Evolutionary conservation across 2,888 invertebrate species (phyloP).

Genomic region (Aspidiotus rigidus): DNA sequence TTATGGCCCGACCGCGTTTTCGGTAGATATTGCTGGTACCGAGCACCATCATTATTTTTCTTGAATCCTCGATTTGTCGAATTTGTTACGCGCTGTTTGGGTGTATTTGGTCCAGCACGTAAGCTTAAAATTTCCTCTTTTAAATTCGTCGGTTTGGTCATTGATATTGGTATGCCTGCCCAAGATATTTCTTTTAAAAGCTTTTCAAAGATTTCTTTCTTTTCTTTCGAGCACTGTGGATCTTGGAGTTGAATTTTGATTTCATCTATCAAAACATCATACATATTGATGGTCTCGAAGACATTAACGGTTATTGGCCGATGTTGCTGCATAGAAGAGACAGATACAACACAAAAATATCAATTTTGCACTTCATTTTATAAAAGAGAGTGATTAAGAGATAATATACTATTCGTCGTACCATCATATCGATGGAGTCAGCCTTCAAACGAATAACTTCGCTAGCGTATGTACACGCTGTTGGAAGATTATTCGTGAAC

Average conservation of each 20-base stretch:
- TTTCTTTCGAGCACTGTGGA: neutral
- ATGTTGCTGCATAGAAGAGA: conserved; percentile 13
- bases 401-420: neutral
- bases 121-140: no score
- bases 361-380: no score
- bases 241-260: conserved; percentile 3
- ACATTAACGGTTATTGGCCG: neutral
- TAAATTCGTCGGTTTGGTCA: no score
- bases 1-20: no score
- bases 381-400: no score
- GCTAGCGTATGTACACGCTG: neutral
- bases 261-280: conserved; percentile 18
- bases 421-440: conserved; percentile 8
- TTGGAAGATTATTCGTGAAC: neutral
- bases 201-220: neutral
- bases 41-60: no score
- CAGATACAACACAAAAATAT: no score
- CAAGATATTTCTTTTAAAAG: neutral
- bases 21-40: no score
- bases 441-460: neutral
- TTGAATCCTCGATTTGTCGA: no score
- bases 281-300: neutral
- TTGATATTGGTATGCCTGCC: no score
- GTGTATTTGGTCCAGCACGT: no score
- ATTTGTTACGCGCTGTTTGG: no score